Base-by-base conservation (phyloP, 2,888 invertebrate genomes). In the Mesorhabditis spiculigera region DNA sequence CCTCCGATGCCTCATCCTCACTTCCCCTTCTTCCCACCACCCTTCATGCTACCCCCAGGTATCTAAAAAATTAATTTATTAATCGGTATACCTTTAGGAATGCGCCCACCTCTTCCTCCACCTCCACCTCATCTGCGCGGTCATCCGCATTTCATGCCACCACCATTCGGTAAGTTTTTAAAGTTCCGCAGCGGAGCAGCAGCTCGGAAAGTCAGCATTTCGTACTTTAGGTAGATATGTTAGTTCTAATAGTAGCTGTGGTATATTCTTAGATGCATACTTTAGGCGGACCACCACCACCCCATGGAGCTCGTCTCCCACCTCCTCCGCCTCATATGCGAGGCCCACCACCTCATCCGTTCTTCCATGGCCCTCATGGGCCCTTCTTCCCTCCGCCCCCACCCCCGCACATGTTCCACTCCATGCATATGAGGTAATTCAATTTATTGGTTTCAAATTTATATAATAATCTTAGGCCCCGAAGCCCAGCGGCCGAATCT, bases 101-200 rank as follows among this genome's bases (percentile, higher is more conserved):
- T 71, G 79, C 58, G 69, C 79, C 77, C 71, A 83, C 72, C 86
- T 84, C 70, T 79, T 82, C 73, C 86, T 84, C 72, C 45, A 10
- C 28, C 28, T 28, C 28, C 28, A 28, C 28, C 1, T 28, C 28
- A 28, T 28, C 28, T 28, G 28, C 28, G 28, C 28, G 28, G 28
- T 1, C 28, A 28, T 28, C 28, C 28, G 28, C 28, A 28, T 28
- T 28, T 28, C 28, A 28, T 28, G 28, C 28, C 28, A 28, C 28
- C 28, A 28, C 28, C 28, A 28, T 28, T 28, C 28, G 28, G 28
- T 28, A 28, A 28, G 28, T 28, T 28, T 28, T 28, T 28, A 28
- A 28, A 28, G 28, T 28, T 28, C 28, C 28, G 28, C 28, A 28
- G 28, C 28, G 28, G 28, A 28, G 28, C 28, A 28, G 28, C 28